Base-by-base conservation (phyloP, 2,888 invertebrate genomes). In the Tortricodes alternella region DNA sequence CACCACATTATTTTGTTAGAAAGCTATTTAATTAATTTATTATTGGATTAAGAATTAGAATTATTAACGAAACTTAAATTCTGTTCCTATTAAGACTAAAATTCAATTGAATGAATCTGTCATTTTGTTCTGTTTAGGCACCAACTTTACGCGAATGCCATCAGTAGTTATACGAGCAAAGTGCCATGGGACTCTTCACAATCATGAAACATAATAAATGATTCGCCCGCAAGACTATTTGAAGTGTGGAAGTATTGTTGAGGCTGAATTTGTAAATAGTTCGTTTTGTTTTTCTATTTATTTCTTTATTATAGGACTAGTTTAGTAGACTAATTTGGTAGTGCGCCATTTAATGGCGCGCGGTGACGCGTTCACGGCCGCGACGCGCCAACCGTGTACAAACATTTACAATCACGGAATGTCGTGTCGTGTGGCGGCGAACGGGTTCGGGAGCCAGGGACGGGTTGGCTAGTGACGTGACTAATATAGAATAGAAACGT, bases 1-100 rank as follows among this genome's bases (percentile, higher is more conserved):
- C 89, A 89, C 88, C 88, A 87, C 89, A 89, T 69, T 85, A 80
- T 77, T 71, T 67, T 75, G 67, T 80, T 56, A 56, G 49, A 83
- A 70, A 80, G 73, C 64, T 85, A 79, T 81, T 71, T 81, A 79
- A 85, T 80, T 86, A 82, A 88, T 89, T 85, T 85, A 85, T 85
- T 83, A 71, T 71, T 83, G 61, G 65, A 64, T 72, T 84, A 83
- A 83, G 80, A 57, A 64, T 70, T 82, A 84, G 77, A 63, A 59
- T 76, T 70, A 72, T 62, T 60, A 64, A 65, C 49, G 67, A 66
- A 70, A 66, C 62, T 73, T 71, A 71, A 64, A 62, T 66, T 62
- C 75, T 82, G 84, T 85, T 85, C 86, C 85, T 85, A 86, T 78
- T 65, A 64, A 64, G 67, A 71, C 69, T 70, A 71, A 41, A 49